Conservation (phyloP, 2,797 vertebrate species). For the Chaenodraco wilsoni region DNA sequence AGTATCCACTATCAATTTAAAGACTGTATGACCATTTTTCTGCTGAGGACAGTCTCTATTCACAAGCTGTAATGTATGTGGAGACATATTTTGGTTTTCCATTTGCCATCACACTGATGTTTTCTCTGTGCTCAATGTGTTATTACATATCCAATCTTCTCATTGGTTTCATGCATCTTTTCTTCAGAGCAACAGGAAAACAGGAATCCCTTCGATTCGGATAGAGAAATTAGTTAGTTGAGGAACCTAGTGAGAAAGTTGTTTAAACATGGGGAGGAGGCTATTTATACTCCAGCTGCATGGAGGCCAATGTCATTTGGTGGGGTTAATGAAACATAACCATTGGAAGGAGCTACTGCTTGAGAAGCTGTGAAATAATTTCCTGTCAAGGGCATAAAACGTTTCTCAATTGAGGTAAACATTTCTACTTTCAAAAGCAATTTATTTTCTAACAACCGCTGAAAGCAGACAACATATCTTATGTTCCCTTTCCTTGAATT, state of each 20-base stretch:
- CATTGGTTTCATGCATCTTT: constrained; percentile 60
- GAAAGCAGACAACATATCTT: constrained; percentile 83
- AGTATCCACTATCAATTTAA: too few relatives aligned
- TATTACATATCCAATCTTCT: constrained; percentile 66
- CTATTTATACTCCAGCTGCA: constrained; percentile 75
- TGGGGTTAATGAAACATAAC: constrained; percentile 81
- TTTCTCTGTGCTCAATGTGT: constrained; percentile 40
- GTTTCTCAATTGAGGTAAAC: constrained; percentile 82
- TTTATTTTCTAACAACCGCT: constrained; percentile 83
- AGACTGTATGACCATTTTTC: background rate
- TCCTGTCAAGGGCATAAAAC: constrained; percentile 82
- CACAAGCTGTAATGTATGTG: background rate
- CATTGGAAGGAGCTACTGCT: constrained; percentile 78
- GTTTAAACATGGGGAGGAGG: constrained; percentile 67
- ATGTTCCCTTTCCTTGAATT: constrained; percentile 80
- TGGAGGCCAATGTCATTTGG: constrained; percentile 79
- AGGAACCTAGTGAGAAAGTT: constrained; percentile 65
- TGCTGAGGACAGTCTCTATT: constrained; percentile 4
- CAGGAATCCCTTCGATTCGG: constrained; percentile 55
- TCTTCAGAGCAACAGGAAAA: constrained; percentile 55
- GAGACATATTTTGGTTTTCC: constrained; percentile 24
- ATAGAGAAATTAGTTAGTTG: constrained; percentile 76
- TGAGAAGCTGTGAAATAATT: constrained; percentile 80
- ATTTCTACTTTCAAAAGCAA: constrained; percentile 84
- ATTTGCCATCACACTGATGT: constrained; percentile 32